These are phyloP conservation scores for Saccopteryx bilineata DNA, from an alignment of 2,113 vertebrate genomes.

Conservation along the genomic window DNA sequence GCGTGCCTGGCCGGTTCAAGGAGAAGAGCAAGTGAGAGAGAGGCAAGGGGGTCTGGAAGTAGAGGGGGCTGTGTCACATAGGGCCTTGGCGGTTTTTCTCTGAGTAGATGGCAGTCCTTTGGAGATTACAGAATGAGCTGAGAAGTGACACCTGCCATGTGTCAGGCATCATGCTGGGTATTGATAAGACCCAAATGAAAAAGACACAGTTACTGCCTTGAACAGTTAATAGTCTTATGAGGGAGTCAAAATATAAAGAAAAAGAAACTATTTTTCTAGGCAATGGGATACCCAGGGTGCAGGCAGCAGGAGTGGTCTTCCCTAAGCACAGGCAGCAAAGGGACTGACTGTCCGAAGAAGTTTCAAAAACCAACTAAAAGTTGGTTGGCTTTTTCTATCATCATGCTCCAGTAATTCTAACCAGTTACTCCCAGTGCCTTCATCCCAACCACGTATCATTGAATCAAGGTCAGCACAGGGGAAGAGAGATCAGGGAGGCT, in stretches of 20 bases:
- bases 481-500: not conserved
- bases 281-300: not conserved
- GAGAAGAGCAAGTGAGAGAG: not conserved
- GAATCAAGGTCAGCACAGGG: not conserved
- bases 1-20: not conserved
- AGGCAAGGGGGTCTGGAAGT: not conserved
- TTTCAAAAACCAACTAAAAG: conserved; percentile 49
- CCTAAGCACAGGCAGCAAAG: not conserved
- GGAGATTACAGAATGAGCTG: not conserved
- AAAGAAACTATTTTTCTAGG: conserved; percentile 42
- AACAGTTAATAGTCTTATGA: not conserved
- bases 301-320: not conserved
- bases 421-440: not conserved
- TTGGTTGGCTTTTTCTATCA: conserved; percentile 16
- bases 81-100: not conserved
- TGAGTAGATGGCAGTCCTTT: not conserved
- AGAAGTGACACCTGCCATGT: not conserved
- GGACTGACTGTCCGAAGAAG: not conserved
- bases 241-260: conserved; percentile 16
- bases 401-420: conserved; percentile 1
- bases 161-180: not conserved
- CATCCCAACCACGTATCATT: not conserved
- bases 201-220: not conserved
- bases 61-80: not conserved
- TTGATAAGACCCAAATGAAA: conserved; percentile 2